phyloP scores from a whole-genome alignment of 2,888 invertebrate species.

The Argyresthia albistria region DNA sequence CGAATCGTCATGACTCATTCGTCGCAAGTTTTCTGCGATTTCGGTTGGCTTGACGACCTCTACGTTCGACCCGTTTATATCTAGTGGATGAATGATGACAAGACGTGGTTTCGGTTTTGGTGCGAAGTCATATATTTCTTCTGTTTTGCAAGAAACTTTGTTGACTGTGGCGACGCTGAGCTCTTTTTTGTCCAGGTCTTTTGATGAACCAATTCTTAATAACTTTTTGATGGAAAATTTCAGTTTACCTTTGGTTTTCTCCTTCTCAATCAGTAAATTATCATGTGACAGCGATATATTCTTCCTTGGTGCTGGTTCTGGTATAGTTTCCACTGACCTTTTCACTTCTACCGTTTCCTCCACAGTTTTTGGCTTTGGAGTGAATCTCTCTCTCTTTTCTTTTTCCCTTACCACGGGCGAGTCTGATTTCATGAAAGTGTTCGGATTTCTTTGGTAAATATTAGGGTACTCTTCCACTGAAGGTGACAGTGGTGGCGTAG shows the following conservation, averaged over 20 bases:
- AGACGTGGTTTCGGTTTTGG: constrained; percentile 81
- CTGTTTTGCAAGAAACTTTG: constrained; percentile 64
- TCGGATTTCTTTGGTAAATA: constrained; percentile 75
- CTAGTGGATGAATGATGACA: constrained; percentile 91
- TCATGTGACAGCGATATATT: constrained; percentile 84
- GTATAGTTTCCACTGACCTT: constrained; percentile 40
- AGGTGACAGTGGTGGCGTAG: constrained; percentile 77
- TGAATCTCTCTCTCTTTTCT: constrained; percentile 81
- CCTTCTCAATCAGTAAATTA: constrained; percentile 69
- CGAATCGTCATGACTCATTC: constrained; percentile 66
- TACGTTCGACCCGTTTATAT: constrained; percentile 85
- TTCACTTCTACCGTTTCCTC: constrained; percentile 44
- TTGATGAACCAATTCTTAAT: constrained; percentile 82
- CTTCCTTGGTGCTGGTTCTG: constrained; percentile 79
- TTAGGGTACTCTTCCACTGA: constrained; percentile 60
- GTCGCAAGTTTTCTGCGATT: constrained; percentile 40
- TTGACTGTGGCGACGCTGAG: constrained; percentile 44
- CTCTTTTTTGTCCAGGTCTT: constrained; percentile 76
- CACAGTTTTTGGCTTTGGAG: constrained; percentile 31
- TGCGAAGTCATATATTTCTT: constrained; percentile 69
- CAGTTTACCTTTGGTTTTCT: constrained; percentile 78
- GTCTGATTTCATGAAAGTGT: constrained; percentile 71
- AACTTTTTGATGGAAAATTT: constrained; percentile 89
- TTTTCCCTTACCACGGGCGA: constrained; percentile 81
- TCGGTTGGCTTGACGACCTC: constrained; percentile 79